Base-by-base conservation (phyloP, 2,888 invertebrate species). In the Trachelus troglodyta region DNA sequence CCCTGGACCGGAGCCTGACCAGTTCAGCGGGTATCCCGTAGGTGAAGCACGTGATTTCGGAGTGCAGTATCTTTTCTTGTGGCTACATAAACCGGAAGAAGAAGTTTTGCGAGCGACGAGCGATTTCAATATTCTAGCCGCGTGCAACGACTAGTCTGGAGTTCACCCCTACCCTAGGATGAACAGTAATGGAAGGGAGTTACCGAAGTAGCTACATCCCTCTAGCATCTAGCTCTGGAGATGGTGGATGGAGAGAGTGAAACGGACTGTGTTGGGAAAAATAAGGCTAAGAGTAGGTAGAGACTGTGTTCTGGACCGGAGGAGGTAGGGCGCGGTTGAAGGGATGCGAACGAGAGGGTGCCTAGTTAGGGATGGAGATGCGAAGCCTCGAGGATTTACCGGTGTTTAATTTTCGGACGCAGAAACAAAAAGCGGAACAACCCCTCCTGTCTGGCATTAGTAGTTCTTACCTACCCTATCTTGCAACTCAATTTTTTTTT, bases 111-210 rank as follows among this genome's bases (percentile, higher is more conserved):
- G 34, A 75, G 69, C 15, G 4, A 69, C 69, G 69, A 56, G 75
- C 40, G 75, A 34, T 77, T 74, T 69, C 77, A 74, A 74, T 77
- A 77, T 77, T 73, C 74, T 40, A 15, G 9, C 15, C 75, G 75
- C 71, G 71, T 31, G 9, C 56, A 40, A 37, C 31, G 75, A 12
- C 75, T 12, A 37, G 40, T 75, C 75, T 75, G 40, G 30, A 40
- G 75, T 1, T 31, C 56, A 33, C 23, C 56, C 33, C 56, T 12
- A 12, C 71, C 33, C 12, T 56, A 3, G 3, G 6, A 9, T 9
- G 31, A 33, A 31, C 71, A 3, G 31, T 34, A 56, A 56, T 23
- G 56, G 71, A 71, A 71, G 71, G 71, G 71, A 71, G 33, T 71
- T 71, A 71, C 31, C n/a, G 11, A n/a, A 71, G 56, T 56, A 56